phyloP scores from a whole-genome alignment of 2,113 vertebrate species.

The Pontoporia blainvillei region DNA sequence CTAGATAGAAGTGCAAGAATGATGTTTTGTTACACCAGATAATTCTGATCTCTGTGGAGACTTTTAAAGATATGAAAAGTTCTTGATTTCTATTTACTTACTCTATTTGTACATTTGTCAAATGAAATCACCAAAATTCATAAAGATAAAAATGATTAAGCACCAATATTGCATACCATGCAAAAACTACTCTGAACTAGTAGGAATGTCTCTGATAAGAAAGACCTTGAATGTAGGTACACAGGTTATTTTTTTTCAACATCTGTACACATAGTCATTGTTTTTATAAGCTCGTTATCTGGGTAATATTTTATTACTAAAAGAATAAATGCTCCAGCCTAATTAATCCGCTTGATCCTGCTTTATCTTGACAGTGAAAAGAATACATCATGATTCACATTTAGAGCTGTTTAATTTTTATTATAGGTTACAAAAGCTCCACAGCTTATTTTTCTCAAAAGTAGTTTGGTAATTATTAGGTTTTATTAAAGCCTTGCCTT shows the following conservation, averaged over 20 bases:
- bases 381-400: slow-evolving; percentile 5
- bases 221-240: slow-evolving; percentile 42
- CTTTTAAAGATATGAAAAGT: slow-evolving; percentile 57
- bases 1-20: slow-evolving; percentile 71
- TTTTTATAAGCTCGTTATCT: slow-evolving; percentile 28
- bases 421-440: neutral
- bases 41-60: slow-evolving; percentile 66
- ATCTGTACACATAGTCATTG: slow-evolving; percentile 34
- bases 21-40: slow-evolving; percentile 71
- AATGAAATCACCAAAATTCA: slow-evolving; percentile 65
- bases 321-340: slow-evolving; percentile 45
- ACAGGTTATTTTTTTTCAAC: slow-evolving; percentile 33
- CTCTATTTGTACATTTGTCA: slow-evolving; percentile 50
- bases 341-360: slow-evolving; percentile 9
- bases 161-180: neutral
- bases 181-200: slow-evolving; percentile 39
- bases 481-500: neutral
- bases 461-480: slow-evolving; percentile 26
- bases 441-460: slow-evolving; percentile 50
- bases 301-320: slow-evolving; percentile 48
- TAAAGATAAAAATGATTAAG: slow-evolving; percentile 39
- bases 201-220: slow-evolving; percentile 55
- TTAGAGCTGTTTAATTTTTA: slow-evolving; percentile 43
- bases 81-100: slow-evolving; percentile 43
- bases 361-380: slow-evolving; percentile 26